Conservation (phyloP, 2,113 vertebrate genomes). For the Melanerpes formicivorus region DNA sequence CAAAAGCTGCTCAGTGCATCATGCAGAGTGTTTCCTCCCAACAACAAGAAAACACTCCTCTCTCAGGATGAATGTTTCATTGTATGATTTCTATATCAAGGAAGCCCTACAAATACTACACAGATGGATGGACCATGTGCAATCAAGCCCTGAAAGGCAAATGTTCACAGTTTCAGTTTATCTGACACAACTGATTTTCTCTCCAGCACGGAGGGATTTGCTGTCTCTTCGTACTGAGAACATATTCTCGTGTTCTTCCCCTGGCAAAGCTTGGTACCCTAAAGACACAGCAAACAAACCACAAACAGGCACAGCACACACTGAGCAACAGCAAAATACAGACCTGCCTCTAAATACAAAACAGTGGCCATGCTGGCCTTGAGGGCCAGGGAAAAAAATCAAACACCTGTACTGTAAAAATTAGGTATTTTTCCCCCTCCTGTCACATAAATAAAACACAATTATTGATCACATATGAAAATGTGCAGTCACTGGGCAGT, state of each 20-base stretch:
- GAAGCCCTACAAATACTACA: neutral
- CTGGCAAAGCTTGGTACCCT: neutral
- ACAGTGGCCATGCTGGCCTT: neutral
- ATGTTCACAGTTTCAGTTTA: slow-evolving; percentile 32
- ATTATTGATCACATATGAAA: neutral
- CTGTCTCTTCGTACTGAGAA: slow-evolving; percentile 3
- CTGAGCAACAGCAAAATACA: neutral
- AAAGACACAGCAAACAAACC: neutral
- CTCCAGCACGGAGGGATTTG: neutral
- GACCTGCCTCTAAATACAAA: neutral
- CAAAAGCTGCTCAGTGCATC: neutral
- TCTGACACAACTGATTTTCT: slow-evolving; percentile 35
- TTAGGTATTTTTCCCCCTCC: neutral
- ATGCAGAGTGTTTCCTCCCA: neutral
- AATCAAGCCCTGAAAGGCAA: slow-evolving; percentile 15
- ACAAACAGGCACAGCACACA: neutral
- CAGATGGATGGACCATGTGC: neutral
- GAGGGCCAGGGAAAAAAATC: neutral
- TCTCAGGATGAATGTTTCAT: neutral
- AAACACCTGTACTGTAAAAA: neutral
- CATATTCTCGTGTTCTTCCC: neutral
- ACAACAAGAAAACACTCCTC: neutral
- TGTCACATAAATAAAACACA: neutral
- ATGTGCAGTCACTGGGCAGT: neutral
- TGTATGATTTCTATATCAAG: neutral